These are phyloP conservation scores for Pemphredon lugubris DNA, from an alignment of 2,888 invertebrate genomes.

Conservation along the genomic window DNA sequence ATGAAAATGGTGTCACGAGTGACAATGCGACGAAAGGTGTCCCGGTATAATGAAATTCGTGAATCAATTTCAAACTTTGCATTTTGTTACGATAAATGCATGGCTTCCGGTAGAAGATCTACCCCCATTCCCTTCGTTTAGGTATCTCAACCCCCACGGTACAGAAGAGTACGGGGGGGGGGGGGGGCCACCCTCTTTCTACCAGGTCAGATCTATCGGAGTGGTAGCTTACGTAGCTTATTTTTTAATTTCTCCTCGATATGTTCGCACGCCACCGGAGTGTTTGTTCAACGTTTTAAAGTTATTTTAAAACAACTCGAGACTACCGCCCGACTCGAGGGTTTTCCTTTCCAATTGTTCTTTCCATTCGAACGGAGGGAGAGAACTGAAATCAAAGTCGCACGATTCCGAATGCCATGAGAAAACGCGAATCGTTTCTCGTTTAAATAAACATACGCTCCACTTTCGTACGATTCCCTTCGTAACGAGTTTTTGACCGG, in stretches of 20 bases:
- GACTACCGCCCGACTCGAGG: constrained; percentile 16
- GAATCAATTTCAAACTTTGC: too few relatives aligned
- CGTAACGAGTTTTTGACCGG: too few relatives aligned
- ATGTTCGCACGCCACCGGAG: constrained; percentile 60
- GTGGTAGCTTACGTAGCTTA: constrained; percentile 62
- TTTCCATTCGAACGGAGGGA: constrained; percentile 37
- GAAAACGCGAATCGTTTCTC: constrained; percentile 46
- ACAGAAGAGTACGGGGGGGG: constrained; percentile 11
- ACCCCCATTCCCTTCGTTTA: constrained; percentile 41
- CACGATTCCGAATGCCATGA: constrained; percentile 52
- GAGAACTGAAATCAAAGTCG: constrained; percentile 46
- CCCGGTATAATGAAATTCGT: too few relatives aligned
- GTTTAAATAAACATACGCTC: constrained; percentile 24
- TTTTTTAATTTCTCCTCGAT: constrained; percentile 71
- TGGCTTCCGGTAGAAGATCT: constrained; percentile 34
- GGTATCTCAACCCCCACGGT: constrained; percentile 38
- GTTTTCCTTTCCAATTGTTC: constrained; percentile 35
- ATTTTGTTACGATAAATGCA: constrained; percentile 23
- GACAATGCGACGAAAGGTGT: too few relatives aligned
- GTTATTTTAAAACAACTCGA: constrained; percentile 72
- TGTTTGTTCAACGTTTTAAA: constrained; percentile 73
- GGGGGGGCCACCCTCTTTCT: constrained; percentile 39
- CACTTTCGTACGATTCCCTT: not conserved
- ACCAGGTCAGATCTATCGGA: constrained; percentile 40
- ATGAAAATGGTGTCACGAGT: too few relatives aligned